These are phyloP conservation scores for Smittia aterrima DNA, from an alignment of 2,888 invertebrate species.

Conservation along the genomic window DNA sequence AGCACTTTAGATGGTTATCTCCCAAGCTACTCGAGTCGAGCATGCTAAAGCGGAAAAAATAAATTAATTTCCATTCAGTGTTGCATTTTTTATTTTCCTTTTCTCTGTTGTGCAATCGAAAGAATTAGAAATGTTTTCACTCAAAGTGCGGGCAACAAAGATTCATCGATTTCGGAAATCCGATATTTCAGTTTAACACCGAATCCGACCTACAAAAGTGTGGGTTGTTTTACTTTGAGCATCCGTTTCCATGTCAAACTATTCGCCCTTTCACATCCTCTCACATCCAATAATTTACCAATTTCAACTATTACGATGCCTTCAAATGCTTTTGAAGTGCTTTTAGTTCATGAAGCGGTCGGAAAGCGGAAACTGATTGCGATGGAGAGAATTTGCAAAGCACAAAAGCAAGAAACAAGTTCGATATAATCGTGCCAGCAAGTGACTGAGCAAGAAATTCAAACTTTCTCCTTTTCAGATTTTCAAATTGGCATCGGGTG, in stretches of 20 bases:
- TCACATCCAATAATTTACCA: slow-evolving; percentile 30
- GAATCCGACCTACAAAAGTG: slow-evolving; percentile 1
- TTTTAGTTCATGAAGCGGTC: neutral
- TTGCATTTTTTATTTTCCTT: slow-evolving; percentile 14
- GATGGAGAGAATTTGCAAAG: neutral
- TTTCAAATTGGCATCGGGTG: slow-evolving; percentile 11
- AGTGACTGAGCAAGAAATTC: neutral
- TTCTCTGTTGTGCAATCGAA: neutral
- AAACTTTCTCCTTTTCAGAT: too few species aligned
- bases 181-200: slow-evolving; percentile 39
- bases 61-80: slow-evolving; percentile 25
- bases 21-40: too few species aligned
- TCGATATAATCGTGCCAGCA: neutral
- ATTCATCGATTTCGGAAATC: slow-evolving; percentile 38
- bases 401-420: neutral
- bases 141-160: neutral
- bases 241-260: slow-evolving; percentile 29
- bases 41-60: slow-evolving; percentile 1
- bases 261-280: slow-evolving; percentile 19
- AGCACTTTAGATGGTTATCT: too few species aligned
- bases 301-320: slow-evolving; percentile 1
- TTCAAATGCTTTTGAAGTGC: neutral
- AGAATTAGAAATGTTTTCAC: neutral
- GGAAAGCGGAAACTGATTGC: neutral
- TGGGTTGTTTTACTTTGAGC: slow-evolving; percentile 26